Percentiles rank a stretch among this genome's conserved stretches.
These are phyloP conservation scores for Acanthurus tractus DNA, from an alignment of 2,797 vertebrate genomes.

Conservation along the genomic window DNA sequence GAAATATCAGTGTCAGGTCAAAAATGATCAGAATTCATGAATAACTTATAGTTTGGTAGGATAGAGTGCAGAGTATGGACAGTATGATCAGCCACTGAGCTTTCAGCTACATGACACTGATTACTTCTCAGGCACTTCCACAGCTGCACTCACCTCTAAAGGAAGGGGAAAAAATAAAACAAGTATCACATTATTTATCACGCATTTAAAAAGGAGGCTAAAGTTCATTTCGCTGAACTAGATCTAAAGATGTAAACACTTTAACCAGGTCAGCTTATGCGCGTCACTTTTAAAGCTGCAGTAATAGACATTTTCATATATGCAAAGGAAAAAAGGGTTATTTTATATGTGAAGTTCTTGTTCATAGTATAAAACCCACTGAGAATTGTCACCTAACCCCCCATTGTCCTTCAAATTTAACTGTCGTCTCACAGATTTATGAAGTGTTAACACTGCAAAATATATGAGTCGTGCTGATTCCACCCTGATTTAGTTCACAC, in stretches of 20 bases:
- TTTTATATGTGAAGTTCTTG: no score
- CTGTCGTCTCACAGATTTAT: no score
- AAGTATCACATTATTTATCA: slow-evolving; percentile 19
- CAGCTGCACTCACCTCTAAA: slow-evolving; percentile 25
- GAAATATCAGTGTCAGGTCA: slow-evolving; percentile 7
- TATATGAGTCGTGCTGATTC: no score
- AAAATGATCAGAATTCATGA: slow-evolving; percentile 1
- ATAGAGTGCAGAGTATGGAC: neutral
- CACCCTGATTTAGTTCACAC: no score
- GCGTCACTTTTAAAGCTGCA: neutral
- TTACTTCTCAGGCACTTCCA: slow-evolving; percentile 7
- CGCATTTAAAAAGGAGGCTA: neutral
- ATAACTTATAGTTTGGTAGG: neutral
- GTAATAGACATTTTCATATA: no score
- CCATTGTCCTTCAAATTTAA: no score
- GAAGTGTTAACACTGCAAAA: no score
- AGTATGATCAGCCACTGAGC: neutral
- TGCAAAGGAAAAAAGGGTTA: no score
- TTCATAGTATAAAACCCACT: no score
- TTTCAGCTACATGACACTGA: slow-evolving; percentile 21
- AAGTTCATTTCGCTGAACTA: slow-evolving; percentile 12
- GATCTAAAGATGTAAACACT: no score
- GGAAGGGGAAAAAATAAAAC: slow-evolving; percentile 23
- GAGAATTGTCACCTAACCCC: no score
- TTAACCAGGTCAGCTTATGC: neutral